Base-by-base conservation (phyloP, 2,113 vertebrate genomes). In the Phaethornis superciliosus region DNA sequence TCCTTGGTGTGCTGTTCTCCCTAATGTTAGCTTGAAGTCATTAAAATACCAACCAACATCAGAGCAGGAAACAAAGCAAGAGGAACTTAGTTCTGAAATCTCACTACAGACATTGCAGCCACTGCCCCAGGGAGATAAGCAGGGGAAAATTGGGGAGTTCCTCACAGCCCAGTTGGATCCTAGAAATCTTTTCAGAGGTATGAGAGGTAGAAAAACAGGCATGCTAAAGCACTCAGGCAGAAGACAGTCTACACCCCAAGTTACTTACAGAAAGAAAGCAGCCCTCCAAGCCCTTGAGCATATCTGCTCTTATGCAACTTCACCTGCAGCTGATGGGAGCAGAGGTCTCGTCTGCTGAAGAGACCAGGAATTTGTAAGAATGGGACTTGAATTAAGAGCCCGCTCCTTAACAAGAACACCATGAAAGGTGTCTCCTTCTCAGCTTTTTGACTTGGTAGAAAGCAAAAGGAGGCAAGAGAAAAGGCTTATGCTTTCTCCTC, bases 151-250 rank as follows among this genome's bases (percentile, higher is more conserved):
- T 6, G 5, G 7, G 18, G 7, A 78, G 37, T 42, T 74, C 10
- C 13, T 69, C 42, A 51, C 12, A 30, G 35, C 42, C 52, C 1
- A 0, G 3, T 0, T 3, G 0, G 28, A 74, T 33, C 15, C n/a
- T 32, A 65, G 28, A 80, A 71, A 87, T 52, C 28, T 15, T 72
- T 65, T 49, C 0, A 0, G 37, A 82, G 20, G 22, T 33, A 27
- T 7, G 8, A 65, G 19, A 75, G n/a, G 62, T 22, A 5, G 49
- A 91, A 8, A 83, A 82, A 77, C 0, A 52, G 16, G 46, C 8
- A 80, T 21, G 10, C 46, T 82, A 63, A 64, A 80, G 33, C 47
- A 60, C 2, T 63, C 14, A 3, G 18, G 42, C 56, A 90, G 60
- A 86, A 74, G 52, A 65, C 9, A 1, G 4, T 17, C 69, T 90